Base-by-base conservation (phyloP, 2,888 invertebrate species). In the Volucella bombylans region DNA sequence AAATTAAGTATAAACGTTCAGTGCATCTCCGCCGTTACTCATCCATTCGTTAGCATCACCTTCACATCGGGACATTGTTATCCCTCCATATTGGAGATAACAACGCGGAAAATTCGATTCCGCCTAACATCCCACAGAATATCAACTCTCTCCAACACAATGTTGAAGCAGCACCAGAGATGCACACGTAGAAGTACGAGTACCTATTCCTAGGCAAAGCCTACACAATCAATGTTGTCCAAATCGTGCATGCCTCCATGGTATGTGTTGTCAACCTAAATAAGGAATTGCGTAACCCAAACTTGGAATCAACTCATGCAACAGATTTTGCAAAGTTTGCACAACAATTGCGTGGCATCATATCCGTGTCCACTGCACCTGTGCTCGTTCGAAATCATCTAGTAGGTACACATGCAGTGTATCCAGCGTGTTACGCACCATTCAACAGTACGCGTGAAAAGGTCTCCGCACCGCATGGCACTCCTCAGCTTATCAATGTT, bases 221-320 rank as follows among this genome's bases (percentile, higher is more conserved):
- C 57, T 61, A 64, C 64, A 55, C 55, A 38, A 43, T 39, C 49
- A 73, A 54, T 74, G 39, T 31, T 68, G 55, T 50, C 57, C 64
- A 74, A 81, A n/a, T 77, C 47, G 57, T 76, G 72, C 79, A 65
- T 85, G 77, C 62, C 47, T 64, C 61, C 57, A 15, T 18, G 72
- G 76, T 68, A 76, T 76, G 62, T 50, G 47, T 67, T 52, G 31
- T 64, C 62, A 57, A 57, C 41, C 81, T 72, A 52, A 81, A 77
- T 77, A 81, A 52, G 85, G 85, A 23, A 62, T 85, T 77, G 72
- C 76, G 76, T 81, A 85, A 77, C 72, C 81, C 57, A 68, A 77
- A 85, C 81, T 77, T 72, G 76, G 47, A 81, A 57, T 52, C 45
- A 81, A 64, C 55, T 47, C 14, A 62, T 76, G 72, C 31, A 31